Conservation (phyloP, 2,797 vertebrate genomes). For the Pipistrellus pipistrellus region DNA sequence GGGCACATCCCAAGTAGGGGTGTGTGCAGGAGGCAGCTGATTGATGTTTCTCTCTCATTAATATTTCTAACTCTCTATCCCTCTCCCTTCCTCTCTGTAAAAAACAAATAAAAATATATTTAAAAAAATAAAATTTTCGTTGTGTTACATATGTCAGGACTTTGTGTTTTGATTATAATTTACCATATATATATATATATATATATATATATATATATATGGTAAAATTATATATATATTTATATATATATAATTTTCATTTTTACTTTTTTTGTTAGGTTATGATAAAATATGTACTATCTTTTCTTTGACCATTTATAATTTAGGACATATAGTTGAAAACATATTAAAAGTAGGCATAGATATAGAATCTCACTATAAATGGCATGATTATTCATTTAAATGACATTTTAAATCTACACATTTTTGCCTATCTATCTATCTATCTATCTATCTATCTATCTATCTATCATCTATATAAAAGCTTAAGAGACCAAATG, state of each 20-base stretch:
- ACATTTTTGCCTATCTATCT: background rate
- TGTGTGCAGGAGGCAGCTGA: too few relatives aligned
- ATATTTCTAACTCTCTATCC: too few relatives aligned
- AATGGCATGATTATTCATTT: background rate
- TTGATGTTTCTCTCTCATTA: too few relatives aligned
- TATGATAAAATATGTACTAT: background rate
- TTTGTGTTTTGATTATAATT: background rate
- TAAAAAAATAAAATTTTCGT: background rate
- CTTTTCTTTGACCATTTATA: background rate
- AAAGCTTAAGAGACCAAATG: too few relatives aligned
- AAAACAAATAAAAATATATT: too few relatives aligned
- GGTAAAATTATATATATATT: background rate
- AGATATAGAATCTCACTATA: background rate
- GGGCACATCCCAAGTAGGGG: too few relatives aligned
- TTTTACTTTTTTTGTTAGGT: constrained; percentile 20
- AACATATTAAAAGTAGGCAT: constrained; percentile 1
- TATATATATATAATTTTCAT: background rate
- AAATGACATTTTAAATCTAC: background rate
- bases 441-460: too few relatives aligned
- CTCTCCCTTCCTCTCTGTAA: too few relatives aligned
- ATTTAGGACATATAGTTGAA: background rate
- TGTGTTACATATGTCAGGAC: background rate
- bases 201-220: too few relatives aligned
- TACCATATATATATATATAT: background rate
- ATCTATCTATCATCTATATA: too few relatives aligned